These are phyloP conservation scores for Thaumatotibia leucotreta DNA, from an alignment of 1,140 invertebrate genomes.

Conservation along the genomic window DNA sequence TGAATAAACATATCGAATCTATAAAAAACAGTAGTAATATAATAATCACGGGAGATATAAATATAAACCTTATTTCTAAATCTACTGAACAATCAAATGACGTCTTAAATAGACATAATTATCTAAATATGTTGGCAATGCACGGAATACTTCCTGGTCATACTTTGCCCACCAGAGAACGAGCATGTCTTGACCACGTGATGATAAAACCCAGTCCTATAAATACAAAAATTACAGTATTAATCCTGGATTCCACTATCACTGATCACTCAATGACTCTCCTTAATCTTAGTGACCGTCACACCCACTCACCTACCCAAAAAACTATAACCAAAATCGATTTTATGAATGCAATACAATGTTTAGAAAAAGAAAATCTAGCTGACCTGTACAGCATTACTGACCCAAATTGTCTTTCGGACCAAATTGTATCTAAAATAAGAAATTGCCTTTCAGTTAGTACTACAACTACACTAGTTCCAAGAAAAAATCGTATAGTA, in stretches of 20 bases:
- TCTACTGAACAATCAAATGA: neutral
- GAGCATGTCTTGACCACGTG: neutral
- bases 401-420: neutral
- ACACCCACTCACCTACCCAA: neutral
- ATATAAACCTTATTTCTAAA: neutral
- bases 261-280: neutral
- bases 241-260: neutral
- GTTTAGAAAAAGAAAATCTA: neutral
- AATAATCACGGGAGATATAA: conserved; percentile 2
- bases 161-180: neutral
- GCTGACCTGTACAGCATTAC: neutral
- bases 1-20: neutral
- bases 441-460: neutral
- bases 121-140: neutral
- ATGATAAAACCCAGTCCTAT: neutral
- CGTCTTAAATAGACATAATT: neutral
- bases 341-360: neutral
- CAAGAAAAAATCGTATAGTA: neutral
- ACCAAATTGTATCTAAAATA: neutral
- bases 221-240: neutral
- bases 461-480: neutral
- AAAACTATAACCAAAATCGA: neutral
- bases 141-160: neutral
- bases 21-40: neutral
- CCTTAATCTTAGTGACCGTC: neutral